phyloP scores from a whole-genome alignment of 1,140 invertebrate species.

The Sesamia nonagrioides region DNA sequence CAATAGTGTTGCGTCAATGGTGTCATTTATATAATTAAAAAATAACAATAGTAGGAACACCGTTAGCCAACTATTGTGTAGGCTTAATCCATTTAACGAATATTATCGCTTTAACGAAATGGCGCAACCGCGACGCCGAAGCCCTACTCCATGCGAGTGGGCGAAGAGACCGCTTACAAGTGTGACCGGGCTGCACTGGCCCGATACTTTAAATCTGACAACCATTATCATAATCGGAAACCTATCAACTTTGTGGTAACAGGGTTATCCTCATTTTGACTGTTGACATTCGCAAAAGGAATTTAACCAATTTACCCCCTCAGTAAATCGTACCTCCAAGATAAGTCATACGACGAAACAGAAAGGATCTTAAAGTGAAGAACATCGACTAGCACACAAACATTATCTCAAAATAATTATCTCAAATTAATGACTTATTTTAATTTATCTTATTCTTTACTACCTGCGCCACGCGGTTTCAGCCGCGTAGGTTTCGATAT shows the following conservation, averaged over 20 bases:
- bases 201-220: slow-evolving; percentile 33
- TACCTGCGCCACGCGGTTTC: no score
- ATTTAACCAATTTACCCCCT: neutral
- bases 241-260: slow-evolving; percentile 22
- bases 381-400: no score
- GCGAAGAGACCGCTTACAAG: slow-evolving; percentile 50
- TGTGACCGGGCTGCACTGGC: slow-evolving; percentile 33
- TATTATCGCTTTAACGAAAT: slow-evolving; percentile 74
- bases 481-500: no score
- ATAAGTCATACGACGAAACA: no score
- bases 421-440: no score
- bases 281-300: neutral
- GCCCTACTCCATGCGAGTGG: slow-evolving; percentile 57
- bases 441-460: no score
- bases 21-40: slow-evolving; percentile 15
- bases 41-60: slow-evolving; percentile 33
- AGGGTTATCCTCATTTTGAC: slow-evolving; percentile 14
- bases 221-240: slow-evolving; percentile 45
- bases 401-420: no score
- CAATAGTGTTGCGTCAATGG: neutral
- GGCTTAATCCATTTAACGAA: slow-evolving; percentile 77
- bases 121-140: slow-evolving; percentile 61
- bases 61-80: slow-evolving; percentile 35
- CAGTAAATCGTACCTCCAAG: no score
- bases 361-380: no score